These are phyloP conservation scores for Mythimna loreyi DNA, from an alignment of 2,888 invertebrate genomes.

Conservation along the genomic window DNA sequence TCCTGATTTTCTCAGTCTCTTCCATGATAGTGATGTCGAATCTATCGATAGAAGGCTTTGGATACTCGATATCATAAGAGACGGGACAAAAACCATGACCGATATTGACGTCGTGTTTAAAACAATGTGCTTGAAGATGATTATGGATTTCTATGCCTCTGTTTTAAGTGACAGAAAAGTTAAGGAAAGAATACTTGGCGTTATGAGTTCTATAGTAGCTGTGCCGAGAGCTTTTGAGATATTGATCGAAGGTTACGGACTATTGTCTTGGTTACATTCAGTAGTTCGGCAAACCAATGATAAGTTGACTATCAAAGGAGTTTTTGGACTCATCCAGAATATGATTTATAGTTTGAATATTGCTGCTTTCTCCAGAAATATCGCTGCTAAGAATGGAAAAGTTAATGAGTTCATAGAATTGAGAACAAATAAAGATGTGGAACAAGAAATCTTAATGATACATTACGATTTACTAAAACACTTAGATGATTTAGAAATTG, in stretches of 20 bases:
- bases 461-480: conserved; percentile 75
- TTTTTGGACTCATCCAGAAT: conserved; percentile 75
- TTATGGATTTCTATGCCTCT: conserved; percentile 93
- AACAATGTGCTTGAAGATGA: conserved; percentile 94
- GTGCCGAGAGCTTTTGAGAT: conserved; percentile 92
- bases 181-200: conserved; percentile 92
- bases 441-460: conserved; percentile 79
- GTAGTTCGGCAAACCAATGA: conserved; percentile 77
- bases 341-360: conserved; percentile 78
- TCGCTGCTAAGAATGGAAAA: conserved; percentile 69
- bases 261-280: conserved; percentile 93
- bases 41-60: conserved; percentile 93
- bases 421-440: conserved; percentile 81
- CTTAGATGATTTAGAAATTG: conserved; percentile 72
- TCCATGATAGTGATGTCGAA: conserved; percentile 95
- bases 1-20: conserved; percentile 97
- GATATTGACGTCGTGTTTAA: conserved; percentile 94
- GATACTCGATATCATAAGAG: conserved; percentile 94
- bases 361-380: conserved; percentile 74
- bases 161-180: conserved; percentile 91
- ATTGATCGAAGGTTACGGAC: conserved; percentile 92
- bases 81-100: conserved; percentile 94
- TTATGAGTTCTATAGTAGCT: conserved; percentile 91
- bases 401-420: conserved; percentile 72
- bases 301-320: conserved; percentile 69